Evolutionary conservation across 2,113 vertebrate species (phyloP), one percentile per base, ranked within the genome.

Genomic region (Vulpes vulpes): DNA sequence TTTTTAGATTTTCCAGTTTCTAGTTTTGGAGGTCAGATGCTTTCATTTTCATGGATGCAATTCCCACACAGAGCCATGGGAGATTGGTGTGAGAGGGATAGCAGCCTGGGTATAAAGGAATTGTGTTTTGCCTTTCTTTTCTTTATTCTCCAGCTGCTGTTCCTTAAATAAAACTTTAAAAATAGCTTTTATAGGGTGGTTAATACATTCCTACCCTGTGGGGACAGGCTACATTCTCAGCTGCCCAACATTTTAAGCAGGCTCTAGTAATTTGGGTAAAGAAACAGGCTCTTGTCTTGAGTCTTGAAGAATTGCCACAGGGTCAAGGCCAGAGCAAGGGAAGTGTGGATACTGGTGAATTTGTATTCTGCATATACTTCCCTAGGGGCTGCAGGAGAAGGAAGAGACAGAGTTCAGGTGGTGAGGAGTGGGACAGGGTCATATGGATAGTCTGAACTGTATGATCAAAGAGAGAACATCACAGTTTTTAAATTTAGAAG

Each of bases 81-180:
- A 82, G 86, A 71, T 69, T 93, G 84, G 57, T 89, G 73, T 93
- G 85, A 91, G 90, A 89, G 35, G 76, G 78, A 71, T 79, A 89
- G 83, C 27, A 89, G 86, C 20, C 60, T 76, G 85, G 49, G 65
- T 82, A 94, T 89, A 84, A 92, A 93, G 76, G 85, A 98, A 96
- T 96, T 25, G 11, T 83, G 38, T 95, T 96, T 86, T 73, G 3
- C 96, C 65, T 96, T 96, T 96, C 81, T 96, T 95, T 95, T 69
- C 96, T 95, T 98, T 97, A 90, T 98, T 96, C 92, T 96, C 97
- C 97, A 98, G 96, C 95, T 98, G 97, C 96, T 90, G 65, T 97
- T 98, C 97, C 97, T 98, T 95, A 98, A 97, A 98, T 98, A 98
- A 96, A 98, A 98, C 23, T 82, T 98, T 97, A 98, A 97, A 98